Evolutionary conservation across 2,888 invertebrate genomes (phyloP), one percentile per base, ranked within the genome.

Genomic region (Hoplodrina blanda): DNA sequence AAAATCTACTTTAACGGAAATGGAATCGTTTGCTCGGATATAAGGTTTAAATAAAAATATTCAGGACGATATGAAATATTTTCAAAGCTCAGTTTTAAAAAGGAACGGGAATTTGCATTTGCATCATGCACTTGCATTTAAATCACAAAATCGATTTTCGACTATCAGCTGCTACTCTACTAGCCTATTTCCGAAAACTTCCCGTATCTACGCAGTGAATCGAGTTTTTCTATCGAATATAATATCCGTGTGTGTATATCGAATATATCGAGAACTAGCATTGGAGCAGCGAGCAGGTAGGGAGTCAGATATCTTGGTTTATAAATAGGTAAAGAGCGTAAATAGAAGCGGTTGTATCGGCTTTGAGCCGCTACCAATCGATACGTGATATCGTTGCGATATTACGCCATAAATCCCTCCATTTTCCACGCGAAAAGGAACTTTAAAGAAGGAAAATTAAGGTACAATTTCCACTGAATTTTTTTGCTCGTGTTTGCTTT

Each of bases 241-340:
- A 57, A 77, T 80, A 82, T 78, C 73, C 68, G 73, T 85, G 73
- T 83, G 74, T 81, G 80, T 81, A 67, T 81, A 80, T 65, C 73
- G 61, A 80, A 74, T 80, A 79, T 81, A 83, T 84, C 69, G 81
- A 85, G 82, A 87, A 77, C 83, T 78, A 86, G 83, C 83, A 89
- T 83, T 87, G 84, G 81, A 86, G 76, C 85, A 74, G 82, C 59
- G 87, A 87, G 88, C 94, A 95, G 94, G 95, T 95, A 94, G 93
- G 90, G 89, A 92, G 91, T 88, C 86, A 87, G 92, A 92, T 92
- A 92, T 88, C 88, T 89, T 88, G 90, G 89, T 91, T 93, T 95
- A 96, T 95, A 96, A 95, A 96, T 95, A 95, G 95, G 94, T 95
- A 95, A 95, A 91, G 91, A 94, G 93, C 93, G 93, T 94, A 95